Conservation (phyloP, 2,797 vertebrate genomes). For the Sphenopsis melanotis region DNA sequence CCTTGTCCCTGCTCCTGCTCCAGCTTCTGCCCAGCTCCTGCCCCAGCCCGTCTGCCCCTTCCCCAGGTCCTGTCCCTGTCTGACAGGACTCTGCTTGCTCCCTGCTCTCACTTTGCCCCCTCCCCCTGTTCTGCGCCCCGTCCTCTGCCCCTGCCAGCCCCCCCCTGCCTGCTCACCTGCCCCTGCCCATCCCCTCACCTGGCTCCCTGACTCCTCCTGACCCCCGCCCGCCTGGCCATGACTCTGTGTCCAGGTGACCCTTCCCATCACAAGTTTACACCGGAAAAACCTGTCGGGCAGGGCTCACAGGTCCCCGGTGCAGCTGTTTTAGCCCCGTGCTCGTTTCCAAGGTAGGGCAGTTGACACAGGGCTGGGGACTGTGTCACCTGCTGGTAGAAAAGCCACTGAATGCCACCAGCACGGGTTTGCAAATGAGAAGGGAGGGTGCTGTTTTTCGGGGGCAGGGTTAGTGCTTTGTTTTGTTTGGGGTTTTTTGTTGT, state of each 20-base stretch:
- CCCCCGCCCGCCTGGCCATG: neutral
- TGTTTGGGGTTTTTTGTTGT: neutral
- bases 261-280: neutral
- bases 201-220: neutral
- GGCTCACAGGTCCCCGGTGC: neutral
- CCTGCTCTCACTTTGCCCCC: neutral
- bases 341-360: neutral
- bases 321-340: accelerated
- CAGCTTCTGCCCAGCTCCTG: too few relatives aligned
- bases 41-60: too few relatives aligned
- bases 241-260: neutral
- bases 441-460: accelerated
- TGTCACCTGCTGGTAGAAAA: neutral
- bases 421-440: neutral
- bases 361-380: neutral
- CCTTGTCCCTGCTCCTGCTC: neutral
- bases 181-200: neutral
- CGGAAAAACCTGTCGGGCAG: accelerated
- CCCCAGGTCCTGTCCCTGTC: too few relatives aligned
- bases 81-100: neutral
- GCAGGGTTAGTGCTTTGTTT: neutral
- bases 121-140: neutral
- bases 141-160: too few relatives aligned
- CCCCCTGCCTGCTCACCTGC: too few relatives aligned
- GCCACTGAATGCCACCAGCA: accelerated